Conservation (phyloP, 2,888 invertebrate genomes). For the Pimpla rufipes region DNA sequence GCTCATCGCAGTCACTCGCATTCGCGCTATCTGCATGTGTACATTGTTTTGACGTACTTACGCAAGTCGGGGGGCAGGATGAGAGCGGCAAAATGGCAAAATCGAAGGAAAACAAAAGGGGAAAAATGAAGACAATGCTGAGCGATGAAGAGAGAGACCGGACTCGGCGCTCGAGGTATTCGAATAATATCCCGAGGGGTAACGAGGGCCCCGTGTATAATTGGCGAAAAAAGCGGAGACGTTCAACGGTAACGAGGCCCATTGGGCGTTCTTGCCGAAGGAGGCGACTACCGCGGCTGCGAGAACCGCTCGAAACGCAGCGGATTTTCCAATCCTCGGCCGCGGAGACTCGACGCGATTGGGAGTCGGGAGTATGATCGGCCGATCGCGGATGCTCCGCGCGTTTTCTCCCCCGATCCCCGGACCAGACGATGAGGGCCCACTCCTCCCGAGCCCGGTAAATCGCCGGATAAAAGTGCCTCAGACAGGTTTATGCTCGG, state of each 20-base stretch:
- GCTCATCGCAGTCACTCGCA: slow-evolving; percentile 27
- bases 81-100: neutral
- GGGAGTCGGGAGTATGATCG: slow-evolving; percentile 3
- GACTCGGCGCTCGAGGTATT: slow-evolving; percentile 26
- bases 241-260: slow-evolving; percentile 40
- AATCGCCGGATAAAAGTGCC: slow-evolving; percentile 63
- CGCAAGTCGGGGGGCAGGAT: neutral
- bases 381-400: neutral
- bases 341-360: neutral
- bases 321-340: neutral
- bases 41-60: slow-evolving; percentile 38
- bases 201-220: slow-evolving; percentile 38
- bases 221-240: slow-evolving; percentile 32
- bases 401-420: neutral
- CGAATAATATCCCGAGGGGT: slow-evolving; percentile 35
- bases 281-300: neutral
- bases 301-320: neutral
- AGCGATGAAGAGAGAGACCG: no score
- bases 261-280: slow-evolving; percentile 4
- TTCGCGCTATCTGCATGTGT: slow-evolving; percentile 27
- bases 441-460: slow-evolving; percentile 38
- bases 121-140: slow-evolving; percentile 15
- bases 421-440: slow-evolving; percentile 41
- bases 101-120: neutral
- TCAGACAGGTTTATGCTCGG: slow-evolving; percentile 78